A percentile compares a stretch with the other conserved stretches of the same genome.
Evolutionary conservation across 1,140 invertebrate genomes (phyloP).

Genomic region (Artemia franciscana): DNA sequence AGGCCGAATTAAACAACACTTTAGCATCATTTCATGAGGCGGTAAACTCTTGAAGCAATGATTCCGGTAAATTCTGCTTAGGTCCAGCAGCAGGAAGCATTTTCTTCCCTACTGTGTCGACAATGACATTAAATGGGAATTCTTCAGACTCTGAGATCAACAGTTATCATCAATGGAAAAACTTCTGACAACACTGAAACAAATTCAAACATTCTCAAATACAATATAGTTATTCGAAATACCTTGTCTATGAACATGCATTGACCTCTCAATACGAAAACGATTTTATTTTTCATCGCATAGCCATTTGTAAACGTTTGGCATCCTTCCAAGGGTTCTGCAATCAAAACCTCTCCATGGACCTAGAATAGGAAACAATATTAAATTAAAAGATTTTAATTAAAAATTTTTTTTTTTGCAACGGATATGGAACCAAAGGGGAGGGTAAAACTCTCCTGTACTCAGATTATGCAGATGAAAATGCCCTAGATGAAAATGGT

Average conservation of each 20-base stretch:
- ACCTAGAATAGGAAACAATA: conserved; percentile 20
- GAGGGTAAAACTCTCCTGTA: no score
- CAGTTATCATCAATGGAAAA: neutral
- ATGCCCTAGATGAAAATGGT: no score
- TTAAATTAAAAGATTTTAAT: conserved; percentile 3
- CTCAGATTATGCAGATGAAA: no score
- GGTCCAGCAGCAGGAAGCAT: neutral
- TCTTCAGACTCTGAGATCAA: neutral
- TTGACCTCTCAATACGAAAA: conserved; percentile 57
- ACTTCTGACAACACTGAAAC: neutral
- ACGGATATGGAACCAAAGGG: neutral
- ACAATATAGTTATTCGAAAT: conserved; percentile 3
- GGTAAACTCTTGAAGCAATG: neutral
- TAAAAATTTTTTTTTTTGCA: neutral
- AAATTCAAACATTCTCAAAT: neutral
- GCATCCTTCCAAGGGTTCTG: conserved; percentile 44
- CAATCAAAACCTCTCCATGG: conserved; percentile 32
- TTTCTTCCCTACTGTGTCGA: neutral
- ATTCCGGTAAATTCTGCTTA: neutral
- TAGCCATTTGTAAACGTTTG: conserved; percentile 32
- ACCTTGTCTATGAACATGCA: conserved; percentile 93
- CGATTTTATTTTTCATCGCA: conserved; percentile 45
- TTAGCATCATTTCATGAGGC: no score
- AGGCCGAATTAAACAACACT: no score
- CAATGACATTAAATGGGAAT: neutral